These are phyloP conservation scores for Heliornis fulica DNA, from an alignment of 2,113 vertebrate genomes.

Conservation along the genomic window DNA sequence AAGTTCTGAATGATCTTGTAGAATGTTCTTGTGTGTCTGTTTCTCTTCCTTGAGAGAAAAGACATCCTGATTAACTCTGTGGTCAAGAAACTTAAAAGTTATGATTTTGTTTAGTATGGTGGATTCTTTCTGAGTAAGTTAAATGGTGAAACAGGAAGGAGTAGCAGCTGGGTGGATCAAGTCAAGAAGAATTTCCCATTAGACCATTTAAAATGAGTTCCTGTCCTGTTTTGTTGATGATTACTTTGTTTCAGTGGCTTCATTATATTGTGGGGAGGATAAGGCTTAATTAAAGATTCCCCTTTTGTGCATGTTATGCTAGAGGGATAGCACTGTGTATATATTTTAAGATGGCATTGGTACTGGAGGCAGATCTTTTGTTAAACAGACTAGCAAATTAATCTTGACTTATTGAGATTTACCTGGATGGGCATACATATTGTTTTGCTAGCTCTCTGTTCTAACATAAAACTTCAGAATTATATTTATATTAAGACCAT, in stretches of 20 bases:
- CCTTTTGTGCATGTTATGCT: neutral
- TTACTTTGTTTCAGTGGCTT: neutral
- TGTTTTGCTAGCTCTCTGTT: neutral
- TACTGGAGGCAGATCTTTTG: neutral
- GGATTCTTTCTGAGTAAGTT: neutral
- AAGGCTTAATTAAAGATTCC: neutral
- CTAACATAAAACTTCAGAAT: neutral
- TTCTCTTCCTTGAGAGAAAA: neutral
- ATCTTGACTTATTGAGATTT: neutral
- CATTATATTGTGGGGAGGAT: neutral
- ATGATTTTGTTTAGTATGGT: neutral
- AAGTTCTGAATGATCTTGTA: neutral
- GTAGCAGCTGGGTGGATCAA: neutral
- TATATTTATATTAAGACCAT: neutral
- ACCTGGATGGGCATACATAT: neutral
- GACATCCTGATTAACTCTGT: neutral
- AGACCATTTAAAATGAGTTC: neutral
- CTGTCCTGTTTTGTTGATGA: neutral
- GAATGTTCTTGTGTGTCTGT: rapidly evolving
- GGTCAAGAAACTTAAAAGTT: neutral
- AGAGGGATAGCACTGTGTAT: neutral
- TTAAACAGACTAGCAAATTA: neutral
- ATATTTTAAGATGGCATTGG: neutral
- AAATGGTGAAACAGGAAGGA: neutral
- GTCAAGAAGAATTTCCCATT: neutral